Conservation (phyloP, 2,797 vertebrate species). For the Channa striata region DNA sequence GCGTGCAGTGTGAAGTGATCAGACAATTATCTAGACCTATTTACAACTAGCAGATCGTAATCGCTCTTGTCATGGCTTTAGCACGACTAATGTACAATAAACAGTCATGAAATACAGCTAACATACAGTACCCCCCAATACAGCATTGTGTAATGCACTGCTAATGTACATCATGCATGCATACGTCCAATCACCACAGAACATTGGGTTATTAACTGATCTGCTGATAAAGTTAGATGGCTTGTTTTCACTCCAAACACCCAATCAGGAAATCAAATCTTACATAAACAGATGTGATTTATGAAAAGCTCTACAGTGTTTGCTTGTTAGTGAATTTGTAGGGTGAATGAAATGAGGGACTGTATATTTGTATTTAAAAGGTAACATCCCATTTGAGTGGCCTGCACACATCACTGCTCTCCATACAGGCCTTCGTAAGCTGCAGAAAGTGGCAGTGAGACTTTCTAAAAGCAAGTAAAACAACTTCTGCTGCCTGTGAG, state of each 20-base stretch:
- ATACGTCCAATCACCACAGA: conserved; percentile 56
- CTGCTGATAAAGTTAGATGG: conserved; percentile 70
- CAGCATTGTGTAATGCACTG: conserved; percentile 10
- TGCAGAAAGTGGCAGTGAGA: not conserved
- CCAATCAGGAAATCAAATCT: conserved; percentile 70
- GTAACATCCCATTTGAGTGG: conserved; percentile 25
- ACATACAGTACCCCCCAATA: conserved; percentile 7
- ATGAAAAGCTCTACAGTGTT: conserved; percentile 49
- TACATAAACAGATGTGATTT: conserved; percentile 58
- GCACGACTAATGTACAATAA: conserved; percentile 29
- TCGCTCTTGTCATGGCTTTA: conserved; percentile 21
- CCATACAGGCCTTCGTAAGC: not conserved
- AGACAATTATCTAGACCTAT: conserved; percentile 16
- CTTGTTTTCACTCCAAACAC: conserved; percentile 77
- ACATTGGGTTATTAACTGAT: conserved; percentile 74
- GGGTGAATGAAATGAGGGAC: conserved; percentile 21
- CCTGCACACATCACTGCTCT: conserved; percentile 12
- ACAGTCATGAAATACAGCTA: conserved; percentile 14
- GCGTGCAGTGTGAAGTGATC: not conserved
- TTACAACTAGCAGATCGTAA: conserved; percentile 29
- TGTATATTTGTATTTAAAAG: conserved; percentile 8
- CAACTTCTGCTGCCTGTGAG: not conserved
- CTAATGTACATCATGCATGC: conserved; percentile 17
- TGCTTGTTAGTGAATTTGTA: conserved; percentile 65
- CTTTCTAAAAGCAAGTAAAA: not conserved